A percentile compares a stretch with the other conserved stretches of the same genome.
These are phyloP conservation scores for Acrocera orbiculus DNA, from an alignment of 2,888 invertebrate genomes.

Conservation along the genomic window DNA sequence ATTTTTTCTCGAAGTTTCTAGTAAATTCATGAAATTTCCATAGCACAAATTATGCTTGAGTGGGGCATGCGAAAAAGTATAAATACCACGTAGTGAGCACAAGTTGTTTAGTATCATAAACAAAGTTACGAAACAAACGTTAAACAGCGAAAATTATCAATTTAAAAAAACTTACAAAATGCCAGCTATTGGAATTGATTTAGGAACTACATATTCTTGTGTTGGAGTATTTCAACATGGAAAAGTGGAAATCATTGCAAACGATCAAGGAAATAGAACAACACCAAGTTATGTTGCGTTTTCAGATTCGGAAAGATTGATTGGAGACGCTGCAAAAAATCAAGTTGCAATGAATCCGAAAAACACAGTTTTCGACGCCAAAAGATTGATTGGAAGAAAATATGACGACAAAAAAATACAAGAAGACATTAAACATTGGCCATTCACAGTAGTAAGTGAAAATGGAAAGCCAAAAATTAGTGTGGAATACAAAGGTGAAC, in stretches of 20 bases:
- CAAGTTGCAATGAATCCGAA: constrained; percentile 77
- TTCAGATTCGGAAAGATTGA: constrained; percentile 66
- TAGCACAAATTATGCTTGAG: too few species aligned
- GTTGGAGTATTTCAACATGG: constrained; percentile 68
- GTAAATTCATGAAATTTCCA: too few species aligned
- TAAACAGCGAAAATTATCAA: too few species aligned
- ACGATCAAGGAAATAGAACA: constrained; percentile 68
- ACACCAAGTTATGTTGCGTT: constrained; percentile 66
- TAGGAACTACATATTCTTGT: constrained; percentile 75
- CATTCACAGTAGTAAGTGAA: constrained; percentile 71
- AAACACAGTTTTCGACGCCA: constrained; percentile 84
- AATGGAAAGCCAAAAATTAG: constrained; percentile 65
- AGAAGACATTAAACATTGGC: constrained; percentile 87
- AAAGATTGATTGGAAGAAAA: constrained; percentile 83
- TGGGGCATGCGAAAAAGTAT: too few species aligned
- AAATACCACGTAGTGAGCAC: too few species aligned
- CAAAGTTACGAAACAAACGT: too few species aligned
- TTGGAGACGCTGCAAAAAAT: constrained; percentile 71
- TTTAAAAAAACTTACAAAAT: constrained; percentile 28
- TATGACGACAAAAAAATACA: constrained; percentile 82
- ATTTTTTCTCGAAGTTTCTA: too few species aligned
- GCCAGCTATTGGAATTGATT: constrained; percentile 63
- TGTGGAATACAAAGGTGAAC: constrained; percentile 75
- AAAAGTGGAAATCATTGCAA: constrained; percentile 68
- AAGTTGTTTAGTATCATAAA: too few species aligned